Percentiles rank a stretch among this genome's conserved stretches.
Conservation (phyloP, 2,797 vertebrate species). For the Lepidocolaptes lacrymiger region DNA sequence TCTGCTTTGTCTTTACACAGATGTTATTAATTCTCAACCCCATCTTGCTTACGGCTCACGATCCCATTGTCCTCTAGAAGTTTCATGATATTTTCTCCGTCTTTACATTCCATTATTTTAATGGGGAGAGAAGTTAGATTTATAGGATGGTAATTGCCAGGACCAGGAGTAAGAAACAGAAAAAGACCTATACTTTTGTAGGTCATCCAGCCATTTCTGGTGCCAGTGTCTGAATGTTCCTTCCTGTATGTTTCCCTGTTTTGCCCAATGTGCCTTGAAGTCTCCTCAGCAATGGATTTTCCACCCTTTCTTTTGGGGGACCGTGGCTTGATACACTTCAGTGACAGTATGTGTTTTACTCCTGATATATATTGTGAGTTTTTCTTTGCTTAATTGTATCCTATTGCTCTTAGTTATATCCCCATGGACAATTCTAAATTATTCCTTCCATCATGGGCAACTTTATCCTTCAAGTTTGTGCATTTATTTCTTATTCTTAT, state of each 20-base stretch:
- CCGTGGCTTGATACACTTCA: neutral
- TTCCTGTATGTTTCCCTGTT: neutral
- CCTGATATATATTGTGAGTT: neutral
- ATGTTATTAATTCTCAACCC: constrained; percentile 27
- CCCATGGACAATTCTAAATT: neutral
- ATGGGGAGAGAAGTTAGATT: constrained; percentile 49
- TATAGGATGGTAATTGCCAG: constrained; percentile 51
- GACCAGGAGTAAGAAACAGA: constrained; percentile 16
- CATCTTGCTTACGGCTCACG: constrained; percentile 7
- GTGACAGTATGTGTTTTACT: neutral
- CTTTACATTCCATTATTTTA: constrained; percentile 65
- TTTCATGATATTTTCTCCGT: constrained; percentile 17
- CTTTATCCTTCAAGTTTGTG: neutral
- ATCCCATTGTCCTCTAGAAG: constrained; percentile 51
- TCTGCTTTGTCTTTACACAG: neutral
- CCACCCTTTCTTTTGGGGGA: neutral
- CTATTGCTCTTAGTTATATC: constrained; percentile 9
- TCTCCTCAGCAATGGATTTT: neutral
- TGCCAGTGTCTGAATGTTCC: constrained; percentile 16
- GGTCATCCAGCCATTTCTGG: constrained; percentile 34
- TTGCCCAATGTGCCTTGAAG: neutral
- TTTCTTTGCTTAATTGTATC: constrained; percentile 27
- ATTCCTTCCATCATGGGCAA: neutral
- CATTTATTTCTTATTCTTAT: constrained; percentile 21
- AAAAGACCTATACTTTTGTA: constrained; percentile 25